Evolutionary conservation across 1,140 invertebrate species (phyloP).

Genomic region (Portunus trituberculatus): DNA sequence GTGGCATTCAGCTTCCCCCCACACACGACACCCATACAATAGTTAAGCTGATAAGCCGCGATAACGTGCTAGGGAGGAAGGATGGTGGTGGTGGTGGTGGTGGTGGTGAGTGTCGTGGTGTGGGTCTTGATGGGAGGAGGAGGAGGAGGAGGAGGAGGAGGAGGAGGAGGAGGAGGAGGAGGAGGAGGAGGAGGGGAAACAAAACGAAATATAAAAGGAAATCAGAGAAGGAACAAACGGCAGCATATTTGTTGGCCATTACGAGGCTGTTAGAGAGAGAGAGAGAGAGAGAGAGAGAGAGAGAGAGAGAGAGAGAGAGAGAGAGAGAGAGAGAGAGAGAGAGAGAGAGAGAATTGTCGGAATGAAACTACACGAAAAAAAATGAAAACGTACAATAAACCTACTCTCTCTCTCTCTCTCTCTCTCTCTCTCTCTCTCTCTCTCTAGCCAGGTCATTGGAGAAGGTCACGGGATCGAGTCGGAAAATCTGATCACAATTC

Average conservation of each 20-base stretch:
- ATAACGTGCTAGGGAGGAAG: background rate
- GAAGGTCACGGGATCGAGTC: background rate
- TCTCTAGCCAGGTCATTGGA: background rate
- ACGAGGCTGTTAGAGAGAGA: background rate
- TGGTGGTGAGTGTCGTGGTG: background rate
- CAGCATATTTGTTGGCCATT: background rate
- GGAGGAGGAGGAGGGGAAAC: too few relatives aligned
- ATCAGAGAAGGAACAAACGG: background rate
- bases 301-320: conserved; percentile 32
- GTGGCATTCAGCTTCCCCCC: conserved; percentile 15
- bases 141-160: background rate
- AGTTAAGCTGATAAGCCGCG: conserved; percentile 15
- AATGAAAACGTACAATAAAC: too few relatives aligned
- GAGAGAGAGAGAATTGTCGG: background rate
- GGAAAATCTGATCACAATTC: background rate
- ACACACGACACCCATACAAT: conserved; percentile 22
- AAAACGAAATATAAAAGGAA: background rate
- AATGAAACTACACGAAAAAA: too few relatives aligned
- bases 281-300: background rate
- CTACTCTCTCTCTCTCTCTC: conserved; percentile 8
- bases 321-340: conserved; percentile 17
- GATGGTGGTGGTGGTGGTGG: background rate
- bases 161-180: too few relatives aligned
- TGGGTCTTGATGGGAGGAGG: background rate
- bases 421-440: conserved; percentile 20